phyloP scores from a whole-genome alignment of 2,113 vertebrate genomes.

The Gymnobelideus leadbeateri region DNA sequence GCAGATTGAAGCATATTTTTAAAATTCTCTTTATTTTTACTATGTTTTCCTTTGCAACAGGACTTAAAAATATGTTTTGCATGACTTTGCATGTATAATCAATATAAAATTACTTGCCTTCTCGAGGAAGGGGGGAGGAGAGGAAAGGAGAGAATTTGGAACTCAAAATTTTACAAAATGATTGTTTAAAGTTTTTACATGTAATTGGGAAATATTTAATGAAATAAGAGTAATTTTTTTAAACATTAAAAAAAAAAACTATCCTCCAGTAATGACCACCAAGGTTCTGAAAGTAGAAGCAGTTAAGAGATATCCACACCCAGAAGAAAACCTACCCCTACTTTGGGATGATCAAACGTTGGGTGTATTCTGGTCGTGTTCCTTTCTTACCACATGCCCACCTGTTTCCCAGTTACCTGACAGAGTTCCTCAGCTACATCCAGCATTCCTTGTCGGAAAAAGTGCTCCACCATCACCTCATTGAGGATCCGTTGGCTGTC shows the following conservation, averaged over 20 bases:
- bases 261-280: conserved; percentile 37
- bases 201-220: neutral
- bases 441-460: conserved; percentile 91
- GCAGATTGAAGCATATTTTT: neutral
- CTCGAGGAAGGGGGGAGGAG: neutral
- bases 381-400: neutral
- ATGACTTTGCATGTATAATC: neutral
- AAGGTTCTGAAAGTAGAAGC: neutral
- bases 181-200: neutral
- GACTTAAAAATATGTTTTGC: neutral
- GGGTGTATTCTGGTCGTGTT: neutral
- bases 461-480: conserved; percentile 92
- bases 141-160: neutral
- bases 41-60: neutral
- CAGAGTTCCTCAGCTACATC: conserved; percentile 91
- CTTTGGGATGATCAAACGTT: no score
- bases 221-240: neutral
- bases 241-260: neutral
- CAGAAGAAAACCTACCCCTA: neutral
- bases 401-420: conserved; percentile 82
- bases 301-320: neutral
- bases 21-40: neutral
- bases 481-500: conserved; percentile 91
- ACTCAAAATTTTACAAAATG: neutral
- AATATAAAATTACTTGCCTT: neutral